Percentiles rank a stretch among this genome's conserved stretches.
Evolutionary conservation across 2,113 vertebrate species (phyloP).

Genomic region (Willisornis vidua): DNA sequence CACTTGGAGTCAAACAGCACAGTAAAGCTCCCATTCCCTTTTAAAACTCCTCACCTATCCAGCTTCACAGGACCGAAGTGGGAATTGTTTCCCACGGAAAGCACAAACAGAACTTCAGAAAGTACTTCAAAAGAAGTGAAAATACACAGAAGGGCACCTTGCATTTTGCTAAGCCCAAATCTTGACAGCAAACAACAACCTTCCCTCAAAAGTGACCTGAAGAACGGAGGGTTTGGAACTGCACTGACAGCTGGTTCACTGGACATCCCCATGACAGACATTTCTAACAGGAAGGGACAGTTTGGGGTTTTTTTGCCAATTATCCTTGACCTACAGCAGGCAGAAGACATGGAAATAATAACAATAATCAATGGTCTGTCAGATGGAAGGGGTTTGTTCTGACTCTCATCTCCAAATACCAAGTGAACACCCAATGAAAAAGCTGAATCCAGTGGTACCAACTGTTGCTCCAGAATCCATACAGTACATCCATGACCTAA

Average conservation of each 20-base stretch:
- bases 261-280: background rate
- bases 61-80: accelerated
- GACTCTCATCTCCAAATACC: background rate
- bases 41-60: background rate
- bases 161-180: background rate
- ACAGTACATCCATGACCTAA: background rate
- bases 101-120: background rate
- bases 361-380: background rate
- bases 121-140: background rate
- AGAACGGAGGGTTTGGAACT: background rate
- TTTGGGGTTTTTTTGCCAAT: background rate
- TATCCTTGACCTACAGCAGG: background rate
- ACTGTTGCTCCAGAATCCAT: slow-evolving; percentile 27
- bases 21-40: background rate
- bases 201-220: background rate
- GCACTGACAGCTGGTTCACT: background rate
- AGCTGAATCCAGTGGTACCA: background rate
- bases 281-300: background rate
- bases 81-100: background rate
- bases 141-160: background rate
- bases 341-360: background rate
- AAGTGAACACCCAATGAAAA: background rate
- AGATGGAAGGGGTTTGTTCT: background rate
- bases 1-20: background rate
- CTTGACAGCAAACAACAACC: background rate